These are phyloP conservation scores for Upupa epops DNA, from an alignment of 2,113 vertebrate genomes.

Conservation along the genomic window DNA sequence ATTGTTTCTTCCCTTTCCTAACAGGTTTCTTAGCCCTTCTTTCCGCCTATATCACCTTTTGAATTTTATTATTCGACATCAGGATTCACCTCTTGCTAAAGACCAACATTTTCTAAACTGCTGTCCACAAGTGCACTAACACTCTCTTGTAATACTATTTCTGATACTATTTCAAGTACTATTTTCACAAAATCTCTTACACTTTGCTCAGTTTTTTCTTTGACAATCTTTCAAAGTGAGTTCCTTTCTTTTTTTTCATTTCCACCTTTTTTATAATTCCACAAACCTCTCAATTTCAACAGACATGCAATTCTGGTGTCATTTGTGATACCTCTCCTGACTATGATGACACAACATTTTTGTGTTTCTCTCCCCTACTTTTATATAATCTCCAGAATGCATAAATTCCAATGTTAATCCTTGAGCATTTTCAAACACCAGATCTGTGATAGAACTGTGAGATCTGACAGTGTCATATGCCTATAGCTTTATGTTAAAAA, in stretches of 20 bases:
- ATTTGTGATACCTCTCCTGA: background rate
- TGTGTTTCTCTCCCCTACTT: background rate
- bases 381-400: background rate
- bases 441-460: background rate
- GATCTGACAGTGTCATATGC: background rate
- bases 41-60: background rate
- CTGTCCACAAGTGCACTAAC: accelerated
- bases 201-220: background rate
- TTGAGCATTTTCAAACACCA: background rate
- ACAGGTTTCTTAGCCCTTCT: accelerated
- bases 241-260: background rate
- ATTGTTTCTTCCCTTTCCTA: background rate
- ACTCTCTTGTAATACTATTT: background rate
- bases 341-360: background rate
- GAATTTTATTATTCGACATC: background rate
- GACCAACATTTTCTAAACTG: background rate
- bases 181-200: background rate
- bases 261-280: background rate
- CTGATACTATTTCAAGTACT: background rate
- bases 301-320: background rate
- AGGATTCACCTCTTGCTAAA: background rate
- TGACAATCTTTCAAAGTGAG: background rate
- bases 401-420: background rate
- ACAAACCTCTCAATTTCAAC: background rate
- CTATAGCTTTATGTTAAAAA: background rate